Evolutionary conservation across 2,113 vertebrate genomes (phyloP).

Genomic region (Pandion haliaetus): DNA sequence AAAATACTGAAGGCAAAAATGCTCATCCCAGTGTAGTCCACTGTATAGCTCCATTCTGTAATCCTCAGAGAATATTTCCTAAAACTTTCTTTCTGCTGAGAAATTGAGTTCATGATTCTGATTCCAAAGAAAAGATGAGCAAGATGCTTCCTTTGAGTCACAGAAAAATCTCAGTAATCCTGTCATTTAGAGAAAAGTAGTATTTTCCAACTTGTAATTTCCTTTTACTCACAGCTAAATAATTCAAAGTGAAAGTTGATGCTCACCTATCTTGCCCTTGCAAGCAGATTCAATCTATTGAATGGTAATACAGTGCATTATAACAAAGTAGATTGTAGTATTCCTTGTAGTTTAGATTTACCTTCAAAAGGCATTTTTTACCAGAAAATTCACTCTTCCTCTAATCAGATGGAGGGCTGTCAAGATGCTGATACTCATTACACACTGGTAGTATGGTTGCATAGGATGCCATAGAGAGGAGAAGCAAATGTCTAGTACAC

Average conservation of each 20-base stretch:
- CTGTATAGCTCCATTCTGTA: background rate
- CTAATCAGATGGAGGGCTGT: background rate
- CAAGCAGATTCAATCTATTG: background rate
- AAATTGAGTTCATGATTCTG: background rate
- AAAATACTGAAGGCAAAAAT: background rate
- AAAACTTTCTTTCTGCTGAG: background rate
- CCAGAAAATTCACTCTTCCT: background rate
- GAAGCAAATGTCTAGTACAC: background rate
- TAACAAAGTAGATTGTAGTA: background rate
- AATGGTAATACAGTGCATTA: background rate
- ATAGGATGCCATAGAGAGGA: background rate
- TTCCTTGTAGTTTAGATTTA: background rate
- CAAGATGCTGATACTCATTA: background rate
- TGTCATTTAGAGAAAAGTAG: background rate
- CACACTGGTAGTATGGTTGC: background rate
- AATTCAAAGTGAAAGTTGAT: background rate
- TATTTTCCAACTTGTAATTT: background rate
- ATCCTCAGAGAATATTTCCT: background rate
- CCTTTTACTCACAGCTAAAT: background rate
- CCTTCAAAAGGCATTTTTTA: background rate
- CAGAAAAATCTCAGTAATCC: background rate
- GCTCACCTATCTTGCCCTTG: background rate
- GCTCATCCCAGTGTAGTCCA: background rate
- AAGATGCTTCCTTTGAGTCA: background rate
- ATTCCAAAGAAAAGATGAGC: background rate